Percentiles rank a stretch among this genome's conserved stretches.
Evolutionary conservation across 92 coral and sea anemone species (phyloP).

Genomic region (Siderastrea radians): DNA sequence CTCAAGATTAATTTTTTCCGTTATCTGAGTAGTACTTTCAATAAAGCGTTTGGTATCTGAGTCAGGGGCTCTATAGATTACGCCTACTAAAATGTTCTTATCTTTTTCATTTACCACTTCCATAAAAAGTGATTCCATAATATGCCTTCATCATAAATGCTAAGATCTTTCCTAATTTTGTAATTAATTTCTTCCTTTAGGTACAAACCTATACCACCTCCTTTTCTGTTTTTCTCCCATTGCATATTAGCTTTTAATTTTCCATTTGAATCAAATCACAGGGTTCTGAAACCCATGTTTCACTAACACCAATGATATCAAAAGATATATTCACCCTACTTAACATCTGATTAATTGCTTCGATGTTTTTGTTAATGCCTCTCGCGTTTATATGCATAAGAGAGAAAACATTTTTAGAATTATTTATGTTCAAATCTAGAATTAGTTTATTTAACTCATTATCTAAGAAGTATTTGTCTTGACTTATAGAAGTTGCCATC

Average conservation of each 20-base stretch:
- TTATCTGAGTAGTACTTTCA: background rate
- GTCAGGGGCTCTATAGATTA: background rate
- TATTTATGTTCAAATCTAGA: background rate
- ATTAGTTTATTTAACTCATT: slow-evolving; percentile 31
- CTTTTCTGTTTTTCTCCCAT: slow-evolving; percentile 29
- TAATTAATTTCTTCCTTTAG: background rate
- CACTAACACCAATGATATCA: slow-evolving; percentile 29
- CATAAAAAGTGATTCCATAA: slow-evolving; percentile 51
- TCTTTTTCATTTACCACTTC: slow-evolving; percentile 21
- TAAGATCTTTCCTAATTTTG: slow-evolving; percentile 24
- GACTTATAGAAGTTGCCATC: background rate
- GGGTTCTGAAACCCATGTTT: slow-evolving; percentile 41
- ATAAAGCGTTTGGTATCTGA: background rate
- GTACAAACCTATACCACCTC: slow-evolving; percentile 41
- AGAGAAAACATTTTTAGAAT: background rate
- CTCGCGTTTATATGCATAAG: slow-evolving; percentile 4
- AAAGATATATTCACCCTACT: background rate
- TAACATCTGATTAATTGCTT: no score
- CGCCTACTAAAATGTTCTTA: background rate
- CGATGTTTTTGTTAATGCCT: no score
- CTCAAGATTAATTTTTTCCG: background rate
- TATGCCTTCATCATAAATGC: slow-evolving; percentile 6
- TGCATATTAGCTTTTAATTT: background rate
- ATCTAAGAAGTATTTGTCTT: slow-evolving; percentile 15
- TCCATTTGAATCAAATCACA: background rate